Percentiles rank a stretch among this genome's conserved stretches.
Evolutionary conservation across 2,113 vertebrate genomes (phyloP).

Genomic region (Pomatostomus ruficeps): DNA sequence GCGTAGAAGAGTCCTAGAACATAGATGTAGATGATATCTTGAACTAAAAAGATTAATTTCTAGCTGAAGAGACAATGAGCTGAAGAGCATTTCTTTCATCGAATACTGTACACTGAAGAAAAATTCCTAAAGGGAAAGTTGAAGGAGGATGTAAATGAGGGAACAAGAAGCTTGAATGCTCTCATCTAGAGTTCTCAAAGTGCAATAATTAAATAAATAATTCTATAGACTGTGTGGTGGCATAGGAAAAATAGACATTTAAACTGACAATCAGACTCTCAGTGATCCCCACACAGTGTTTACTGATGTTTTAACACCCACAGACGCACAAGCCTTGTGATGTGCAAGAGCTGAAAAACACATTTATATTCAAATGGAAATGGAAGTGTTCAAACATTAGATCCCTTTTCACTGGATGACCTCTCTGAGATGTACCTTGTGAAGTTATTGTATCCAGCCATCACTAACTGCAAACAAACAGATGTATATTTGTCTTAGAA

Average conservation of each 20-base stretch:
- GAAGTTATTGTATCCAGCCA: background rate
- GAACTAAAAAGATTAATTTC: background rate
- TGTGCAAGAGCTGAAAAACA: background rate
- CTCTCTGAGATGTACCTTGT: background rate
- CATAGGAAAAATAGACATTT: background rate
- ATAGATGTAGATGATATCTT: background rate
- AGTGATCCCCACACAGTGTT: background rate
- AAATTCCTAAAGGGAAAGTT: background rate
- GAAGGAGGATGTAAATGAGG: background rate
- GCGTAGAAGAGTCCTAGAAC: background rate
- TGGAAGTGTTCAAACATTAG: background rate
- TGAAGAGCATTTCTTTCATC: background rate
- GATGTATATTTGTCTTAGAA: background rate
- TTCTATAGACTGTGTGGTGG: background rate
- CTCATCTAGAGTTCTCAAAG: background rate
- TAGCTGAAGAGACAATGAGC: background rate
- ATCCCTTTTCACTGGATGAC: background rate
- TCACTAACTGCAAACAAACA: background rate
- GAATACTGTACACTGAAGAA: background rate
- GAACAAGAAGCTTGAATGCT: background rate
- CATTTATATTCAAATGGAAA: background rate
- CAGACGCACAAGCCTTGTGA: background rate
- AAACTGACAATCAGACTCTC: background rate
- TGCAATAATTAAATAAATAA: background rate
- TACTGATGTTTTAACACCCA: background rate